These are phyloP conservation scores for Drosophila eohydei DNA, from an alignment of 2,888 invertebrate genomes.

Conservation along the genomic window DNA sequence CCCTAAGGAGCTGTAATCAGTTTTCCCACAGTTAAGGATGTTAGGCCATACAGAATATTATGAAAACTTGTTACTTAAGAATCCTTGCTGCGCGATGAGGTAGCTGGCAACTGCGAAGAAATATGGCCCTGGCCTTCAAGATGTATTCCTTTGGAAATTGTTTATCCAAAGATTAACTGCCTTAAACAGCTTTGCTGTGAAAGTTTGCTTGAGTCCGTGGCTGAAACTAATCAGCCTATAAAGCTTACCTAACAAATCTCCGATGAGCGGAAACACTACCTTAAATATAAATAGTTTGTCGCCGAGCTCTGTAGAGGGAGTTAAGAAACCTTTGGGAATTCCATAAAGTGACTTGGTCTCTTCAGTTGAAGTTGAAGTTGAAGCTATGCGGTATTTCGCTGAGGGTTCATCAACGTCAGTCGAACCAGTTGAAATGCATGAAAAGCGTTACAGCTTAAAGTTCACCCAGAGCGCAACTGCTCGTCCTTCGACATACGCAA, in stretches of 20 bases:
- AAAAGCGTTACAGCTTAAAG: neutral
- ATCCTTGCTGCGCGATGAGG: neutral
- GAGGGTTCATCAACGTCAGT: slow-evolving; percentile 1
- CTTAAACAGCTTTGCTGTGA: neutral
- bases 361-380: too few relatives aligned
- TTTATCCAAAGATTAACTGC: neutral
- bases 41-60: neutral
- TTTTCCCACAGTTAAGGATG: neutral
- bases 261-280: neutral
- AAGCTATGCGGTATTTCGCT: too few relatives aligned
- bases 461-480: neutral
- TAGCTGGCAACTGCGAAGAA: neutral
- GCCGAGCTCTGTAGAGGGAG: neutral
- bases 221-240: neutral
- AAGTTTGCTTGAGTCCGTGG: neutral
- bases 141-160: neutral
- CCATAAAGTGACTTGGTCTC: neutral
- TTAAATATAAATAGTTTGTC: neutral
- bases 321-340: neutral
- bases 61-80: slow-evolving; percentile 8
- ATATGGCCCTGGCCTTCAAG: neutral
- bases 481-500: slow-evolving; percentile 12
- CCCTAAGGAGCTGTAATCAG: slow-evolving; percentile 15
- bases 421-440: neutral
- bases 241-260: neutral